phyloP scores from a whole-genome alignment of 2,113 vertebrate species.

The Scomber colias region DNA sequence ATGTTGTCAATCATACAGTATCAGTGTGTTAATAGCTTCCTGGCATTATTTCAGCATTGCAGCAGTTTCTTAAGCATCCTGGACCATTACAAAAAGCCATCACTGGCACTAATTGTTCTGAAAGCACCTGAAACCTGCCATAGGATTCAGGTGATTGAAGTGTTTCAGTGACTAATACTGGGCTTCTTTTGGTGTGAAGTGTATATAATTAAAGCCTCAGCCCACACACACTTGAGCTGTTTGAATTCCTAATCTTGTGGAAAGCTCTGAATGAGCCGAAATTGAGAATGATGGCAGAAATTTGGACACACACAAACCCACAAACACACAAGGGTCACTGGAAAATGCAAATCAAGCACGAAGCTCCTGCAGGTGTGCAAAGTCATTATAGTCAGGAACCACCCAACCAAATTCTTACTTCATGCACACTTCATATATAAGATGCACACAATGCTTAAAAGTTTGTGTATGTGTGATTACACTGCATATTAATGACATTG shows the following conservation, averaged over 20 bases:
- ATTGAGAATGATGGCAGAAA: not conserved
- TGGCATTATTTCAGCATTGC: conserved; percentile 13
- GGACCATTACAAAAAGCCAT: conserved; percentile 32
- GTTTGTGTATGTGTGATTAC: not conserved
- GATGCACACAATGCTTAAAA: not conserved
- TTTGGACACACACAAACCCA: conserved; percentile 6
- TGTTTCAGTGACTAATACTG: conserved; percentile 19
- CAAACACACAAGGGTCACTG: conserved; percentile 11
- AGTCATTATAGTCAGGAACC: not conserved
- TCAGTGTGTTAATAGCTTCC: not conserved
- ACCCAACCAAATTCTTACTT: too few relatives aligned
- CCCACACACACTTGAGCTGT: conserved; percentile 13
- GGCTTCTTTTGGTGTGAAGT: conserved; percentile 15
- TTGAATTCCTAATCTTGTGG: conserved; percentile 20
- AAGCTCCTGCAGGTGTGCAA: conserved; percentile 31
- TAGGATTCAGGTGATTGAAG: conserved; percentile 36
- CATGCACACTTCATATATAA: too few relatives aligned
- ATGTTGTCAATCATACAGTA: conserved; percentile 3
- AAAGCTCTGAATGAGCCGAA: conserved; percentile 20
- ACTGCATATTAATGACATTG: not conserved
- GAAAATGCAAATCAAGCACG: conserved; percentile 29
- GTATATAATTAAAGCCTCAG: conserved; percentile 33
- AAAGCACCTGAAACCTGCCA: conserved; percentile 29
- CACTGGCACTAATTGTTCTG: conserved; percentile 47
- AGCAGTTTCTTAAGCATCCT: conserved; percentile 15